Base-by-base conservation (phyloP, 2,113 vertebrate species). In the Oncorhynchus mykiss region DNA sequence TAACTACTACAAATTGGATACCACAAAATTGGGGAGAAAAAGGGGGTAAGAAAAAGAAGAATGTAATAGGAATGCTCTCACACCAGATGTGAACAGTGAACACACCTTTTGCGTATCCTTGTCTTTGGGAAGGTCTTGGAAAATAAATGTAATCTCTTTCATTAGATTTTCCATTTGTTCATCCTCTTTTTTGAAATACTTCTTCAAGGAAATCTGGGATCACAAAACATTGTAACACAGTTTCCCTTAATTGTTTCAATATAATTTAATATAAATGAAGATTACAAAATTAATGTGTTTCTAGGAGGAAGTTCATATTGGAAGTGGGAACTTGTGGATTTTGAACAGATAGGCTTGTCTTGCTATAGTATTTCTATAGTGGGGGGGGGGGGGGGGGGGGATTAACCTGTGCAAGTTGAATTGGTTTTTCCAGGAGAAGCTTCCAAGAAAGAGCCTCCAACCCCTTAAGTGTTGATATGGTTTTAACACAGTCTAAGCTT, bases 161-260 rank as follows among this genome's bases (percentile, higher is more conserved):
- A 75, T 51, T 68, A 86, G 0, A 1, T 0, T 0, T 31, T 59
- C 3, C 2, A 76, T 4, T 5, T 69, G 9, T 4, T 2, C 39
- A 25, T 39, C 67, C 0, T 57, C 5, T 0, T 59, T 59, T 62
- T 34, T 83, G 82, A 93, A 92, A 77, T 91, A 90, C 1, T 12
- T 71, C 65, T 77, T 82, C 0, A 92, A 67, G 51, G 24, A 1
- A 0, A 3, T 80, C 91, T 93, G 79, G 34, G 45, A 73, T 0
- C 5, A 73, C 24, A 78, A 64, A 67, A 20, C 27, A 18, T 68
- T 67, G 5, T 27, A 29, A 34, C 29, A 68, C 51, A 57, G 51
- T 11, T 57, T 60, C 59, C 8, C 5, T 22, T 22, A 60, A 20
- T 60, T 5, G n/a, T 60, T 60, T 60, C 12, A 60, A 60, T 9